Conservation (phyloP, 2,888 invertebrate species). For the Nycteola revayana region DNA sequence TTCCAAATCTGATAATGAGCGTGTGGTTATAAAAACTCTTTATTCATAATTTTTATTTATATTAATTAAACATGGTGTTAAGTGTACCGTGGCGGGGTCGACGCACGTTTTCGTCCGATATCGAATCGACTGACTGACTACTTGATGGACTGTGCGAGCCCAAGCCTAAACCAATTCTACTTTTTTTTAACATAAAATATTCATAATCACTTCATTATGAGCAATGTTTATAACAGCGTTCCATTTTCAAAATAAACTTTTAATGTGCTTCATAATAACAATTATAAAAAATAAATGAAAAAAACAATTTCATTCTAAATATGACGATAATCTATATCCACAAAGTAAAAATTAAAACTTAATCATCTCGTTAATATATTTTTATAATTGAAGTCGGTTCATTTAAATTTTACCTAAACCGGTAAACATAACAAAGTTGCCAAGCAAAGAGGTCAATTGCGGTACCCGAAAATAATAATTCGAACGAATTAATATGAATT, state of each 20-base stretch:
- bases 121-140: constrained; percentile 4
- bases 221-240: too few species aligned
- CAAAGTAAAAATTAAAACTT: too few species aligned
- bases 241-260: too few species aligned
- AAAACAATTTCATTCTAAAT: too few species aligned
- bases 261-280: too few species aligned
- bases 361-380: too few species aligned
- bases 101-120: constrained; percentile 52
- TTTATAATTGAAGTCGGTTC: constrained; percentile 27
- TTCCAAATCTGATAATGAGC: constrained; percentile 56
- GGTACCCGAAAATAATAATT: constrained; percentile 54
- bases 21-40: constrained; percentile 51
- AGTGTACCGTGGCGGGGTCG: constrained; percentile 73
- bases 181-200: too few species aligned
- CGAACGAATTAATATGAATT: constrained; percentile 65
- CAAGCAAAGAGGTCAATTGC: constrained; percentile 36
- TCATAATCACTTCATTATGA: too few species aligned
- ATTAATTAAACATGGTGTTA: constrained; percentile 68
- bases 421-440: constrained; percentile 27
- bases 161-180: too few species aligned
- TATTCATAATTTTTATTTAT: constrained; percentile 66
- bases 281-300: too few species aligned
- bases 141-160: neutral
- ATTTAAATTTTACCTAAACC: constrained; percentile 26
- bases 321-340: too few species aligned